Evolutionary conservation across 2,113 vertebrate species (phyloP).

Genomic region (Forbesichthys papilliferus): DNA sequence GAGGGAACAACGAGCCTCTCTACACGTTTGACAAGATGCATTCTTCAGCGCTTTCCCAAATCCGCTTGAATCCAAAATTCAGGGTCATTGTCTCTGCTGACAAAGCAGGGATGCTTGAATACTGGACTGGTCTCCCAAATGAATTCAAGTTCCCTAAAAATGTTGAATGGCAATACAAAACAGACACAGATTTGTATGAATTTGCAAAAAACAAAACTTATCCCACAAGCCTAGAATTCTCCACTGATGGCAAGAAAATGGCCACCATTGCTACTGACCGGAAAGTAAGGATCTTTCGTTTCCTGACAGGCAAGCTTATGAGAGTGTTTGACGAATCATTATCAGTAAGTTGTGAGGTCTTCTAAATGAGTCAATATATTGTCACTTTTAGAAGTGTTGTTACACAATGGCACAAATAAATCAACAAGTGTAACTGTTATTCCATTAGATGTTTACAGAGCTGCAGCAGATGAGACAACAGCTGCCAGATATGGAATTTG

Average conservation of each 20-base stretch:
- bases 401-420: background rate
- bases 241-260: slow-evolving; percentile 93
- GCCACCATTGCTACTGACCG: slow-evolving; percentile 93
- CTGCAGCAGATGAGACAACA: slow-evolving; percentile 98
- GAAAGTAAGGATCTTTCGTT: slow-evolving; percentile 96
- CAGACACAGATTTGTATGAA: slow-evolving; percentile 96
- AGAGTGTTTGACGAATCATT: slow-evolving; percentile 95
- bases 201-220: slow-evolving; percentile 96
- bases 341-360: slow-evolving; percentile 79
- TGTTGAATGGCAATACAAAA: slow-evolving; percentile 94
- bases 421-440: background rate
- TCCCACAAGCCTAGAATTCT: slow-evolving; percentile 90
- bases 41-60: slow-evolving; percentile 85
- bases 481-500: slow-evolving; percentile 99
- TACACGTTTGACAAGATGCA: slow-evolving; percentile 94
- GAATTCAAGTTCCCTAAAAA: slow-evolving; percentile 93
- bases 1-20: slow-evolving; percentile 87
- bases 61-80: slow-evolving; percentile 87
- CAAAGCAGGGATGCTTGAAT: slow-evolving; percentile 96
- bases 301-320: slow-evolving; percentile 94
- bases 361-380: background rate
- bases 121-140: slow-evolving; percentile 92
- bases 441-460: slow-evolving; percentile 94
- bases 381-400: no score
- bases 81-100: slow-evolving; percentile 92